These are phyloP conservation scores for Zaprionus vittiger DNA, from an alignment of 1,140 invertebrate species.

Conservation along the genomic window DNA sequence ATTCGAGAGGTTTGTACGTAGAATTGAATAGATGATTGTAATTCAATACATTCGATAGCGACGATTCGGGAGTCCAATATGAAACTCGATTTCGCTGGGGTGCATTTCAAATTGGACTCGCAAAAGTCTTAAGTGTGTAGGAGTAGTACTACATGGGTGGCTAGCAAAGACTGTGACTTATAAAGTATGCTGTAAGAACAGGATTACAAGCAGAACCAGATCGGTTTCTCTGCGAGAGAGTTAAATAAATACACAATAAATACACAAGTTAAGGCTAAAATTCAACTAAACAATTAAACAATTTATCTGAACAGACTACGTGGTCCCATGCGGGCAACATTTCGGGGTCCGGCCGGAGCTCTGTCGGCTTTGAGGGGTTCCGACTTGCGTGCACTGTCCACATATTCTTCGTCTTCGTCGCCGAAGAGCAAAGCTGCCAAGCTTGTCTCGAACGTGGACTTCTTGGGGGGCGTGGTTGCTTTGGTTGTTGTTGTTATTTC, in stretches of 20 bases:
- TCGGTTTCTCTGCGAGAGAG: conserved; percentile 18
- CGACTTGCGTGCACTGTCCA: conserved; percentile 63
- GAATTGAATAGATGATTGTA: conserved; percentile 37
- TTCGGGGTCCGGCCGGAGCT: conserved; percentile 56
- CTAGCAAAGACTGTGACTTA: conserved; percentile 52
- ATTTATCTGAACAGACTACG: conserved; percentile 65
- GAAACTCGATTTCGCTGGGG: conserved; percentile 51
- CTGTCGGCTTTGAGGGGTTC: conserved; percentile 26
- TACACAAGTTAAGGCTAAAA: conserved; percentile 74
- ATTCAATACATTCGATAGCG: conserved; percentile 50
- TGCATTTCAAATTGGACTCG: conserved; percentile 81
- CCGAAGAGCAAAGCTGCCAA: conserved; percentile 78
- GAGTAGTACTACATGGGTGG: conserved; percentile 41
- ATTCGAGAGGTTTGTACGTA: conserved; percentile 46
- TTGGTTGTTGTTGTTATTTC: conserved; percentile 35
- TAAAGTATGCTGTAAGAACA: conserved; percentile 44
- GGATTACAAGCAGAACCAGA: background rate
- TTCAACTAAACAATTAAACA: conserved; percentile 56
- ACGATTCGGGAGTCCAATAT: conserved; percentile 84
- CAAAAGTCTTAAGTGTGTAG: conserved; percentile 71
- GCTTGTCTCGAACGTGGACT: conserved; percentile 78
- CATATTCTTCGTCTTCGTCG: conserved; percentile 68
- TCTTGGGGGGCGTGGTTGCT: conserved; percentile 57
- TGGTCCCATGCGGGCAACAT: conserved; percentile 77
- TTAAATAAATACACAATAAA: conserved; percentile 52